A percentile compares a stretch with the other conserved stretches of the same genome.
phyloP scores from a whole-genome alignment of 53 echinoderm and acorn worm genomes.

The Temnopleurus reevesii region DNA sequence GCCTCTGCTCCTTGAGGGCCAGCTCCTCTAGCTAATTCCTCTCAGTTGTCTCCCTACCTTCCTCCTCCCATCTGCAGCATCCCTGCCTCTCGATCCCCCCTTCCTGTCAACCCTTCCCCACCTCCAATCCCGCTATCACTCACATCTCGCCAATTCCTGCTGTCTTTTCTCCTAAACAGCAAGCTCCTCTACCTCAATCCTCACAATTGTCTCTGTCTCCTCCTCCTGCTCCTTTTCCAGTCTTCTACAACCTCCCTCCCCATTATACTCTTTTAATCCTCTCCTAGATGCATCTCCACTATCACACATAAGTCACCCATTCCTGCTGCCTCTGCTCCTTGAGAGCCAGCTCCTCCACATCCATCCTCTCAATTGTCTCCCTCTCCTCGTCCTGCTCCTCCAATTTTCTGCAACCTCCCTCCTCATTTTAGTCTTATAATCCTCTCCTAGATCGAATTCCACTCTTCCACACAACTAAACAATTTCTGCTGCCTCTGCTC shows the following conservation, averaged over 20 bases:
- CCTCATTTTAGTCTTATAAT: conserved; percentile 59
- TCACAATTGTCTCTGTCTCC: too few species aligned
- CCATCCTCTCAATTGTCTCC: too few species aligned
- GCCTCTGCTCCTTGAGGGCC: conserved; percentile 73
- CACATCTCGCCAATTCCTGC: conserved; percentile 67
- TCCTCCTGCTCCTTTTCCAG: too few species aligned
- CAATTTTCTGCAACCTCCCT: neutral
- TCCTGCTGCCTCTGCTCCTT: conserved; percentile 72
- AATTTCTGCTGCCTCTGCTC: conserved; percentile 78
- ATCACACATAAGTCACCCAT: conserved; percentile 74
- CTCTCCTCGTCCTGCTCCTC: too few species aligned
- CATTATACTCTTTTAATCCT: conserved; percentile 55
- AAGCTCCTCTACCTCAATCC: too few species aligned
- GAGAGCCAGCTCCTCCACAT: conserved; percentile 74
- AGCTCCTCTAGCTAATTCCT: conserved; percentile 84
- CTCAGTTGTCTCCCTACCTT: conserved; percentile 87
- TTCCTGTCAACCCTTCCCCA: conserved; percentile 88
- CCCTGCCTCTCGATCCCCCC: too few species aligned
- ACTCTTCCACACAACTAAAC: conserved; percentile 57
- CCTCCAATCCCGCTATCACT: conserved; percentile 77
- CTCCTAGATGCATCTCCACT: neutral
- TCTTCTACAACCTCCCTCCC: conserved; percentile 38
- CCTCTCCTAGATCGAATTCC: too few species aligned
- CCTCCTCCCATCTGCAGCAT: conserved; percentile 75
- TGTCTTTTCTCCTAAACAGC: too few species aligned